Base-by-base conservation (phyloP, 2,113 vertebrate genomes). In the Pyrgilauda ruficollis region DNA sequence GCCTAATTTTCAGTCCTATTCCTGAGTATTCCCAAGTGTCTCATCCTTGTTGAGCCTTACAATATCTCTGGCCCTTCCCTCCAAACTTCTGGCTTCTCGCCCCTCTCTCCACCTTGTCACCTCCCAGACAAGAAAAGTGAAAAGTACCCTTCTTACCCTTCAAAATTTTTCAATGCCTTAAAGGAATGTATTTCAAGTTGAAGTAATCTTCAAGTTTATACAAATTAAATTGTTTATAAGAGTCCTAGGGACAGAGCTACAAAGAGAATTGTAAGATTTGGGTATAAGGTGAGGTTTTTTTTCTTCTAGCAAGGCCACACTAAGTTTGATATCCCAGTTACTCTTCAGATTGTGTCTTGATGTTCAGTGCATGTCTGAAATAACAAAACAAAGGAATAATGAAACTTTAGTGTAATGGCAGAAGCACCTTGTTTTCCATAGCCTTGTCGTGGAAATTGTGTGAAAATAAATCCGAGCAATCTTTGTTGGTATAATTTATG, bases 401-500 rank as follows among this genome's bases (percentile, higher is more conserved):
- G 24, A 91, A 92, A 89, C 53, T 78, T 58, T 30, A 82, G 72
- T 81, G 80, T 95, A 92, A 86, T 76, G 6, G 37, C 43, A 89
- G 73, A 90, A 94, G 7, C 0, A 7, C 4, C 50, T 69, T 62
- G 26, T 77, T 96, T 96, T 94, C 88, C 87, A 84, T 31, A 90
- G 69, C 53, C 85, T 96, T 93, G 80, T 94, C 76, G 92, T 96
- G 78, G 90, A 97, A 93, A 96, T 91, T 89, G 31, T 87, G 24
- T 87, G 93, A 96, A 97, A 97, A 94, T 96, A 96, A 87, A 94
- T 90, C 31, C 78, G 82, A 90, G 87, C 79, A 92, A 90, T 76
- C 63, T 96, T 97, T 97, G 73, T 90, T 13, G 2, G 44, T 95
- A 91, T 64, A 90, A 90, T 96, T 93, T 74, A 82, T 87, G 68